phyloP scores from a whole-genome alignment of 2,797 vertebrate genomes.

The Hirundo rustica region DNA sequence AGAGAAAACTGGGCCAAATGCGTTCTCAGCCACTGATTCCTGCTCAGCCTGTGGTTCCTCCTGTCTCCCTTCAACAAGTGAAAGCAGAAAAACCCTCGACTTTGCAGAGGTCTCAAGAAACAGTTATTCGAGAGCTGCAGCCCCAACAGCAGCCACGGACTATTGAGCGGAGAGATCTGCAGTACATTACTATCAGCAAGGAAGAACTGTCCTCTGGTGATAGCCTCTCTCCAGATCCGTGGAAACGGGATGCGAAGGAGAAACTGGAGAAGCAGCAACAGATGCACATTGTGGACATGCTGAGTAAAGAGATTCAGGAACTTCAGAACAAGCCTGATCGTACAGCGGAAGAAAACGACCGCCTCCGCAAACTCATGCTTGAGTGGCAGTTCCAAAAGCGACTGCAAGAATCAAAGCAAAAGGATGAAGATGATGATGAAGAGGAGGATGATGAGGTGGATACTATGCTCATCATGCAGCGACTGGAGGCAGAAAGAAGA shows the following conservation, averaged over 20 bases:
- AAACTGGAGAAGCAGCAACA: constrained; percentile 98
- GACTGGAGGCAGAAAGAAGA: constrained; percentile 96
- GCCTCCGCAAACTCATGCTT: constrained; percentile 94
- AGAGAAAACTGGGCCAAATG: constrained; percentile 92
- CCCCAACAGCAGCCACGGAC: constrained; percentile 97
- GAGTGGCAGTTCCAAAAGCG: constrained; percentile 99
- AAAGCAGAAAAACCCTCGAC: constrained; percentile 88
- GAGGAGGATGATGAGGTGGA: constrained; percentile 95
- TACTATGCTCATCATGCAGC: constrained; percentile 95
- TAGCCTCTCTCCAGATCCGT: constrained; percentile 95
- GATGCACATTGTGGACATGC: constrained; percentile 94
- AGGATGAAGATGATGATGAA: constrained; percentile 95
- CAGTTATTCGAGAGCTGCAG: constrained; percentile 93
- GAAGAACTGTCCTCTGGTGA: constrained; percentile 91
- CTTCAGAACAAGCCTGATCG: constrained; percentile 90
- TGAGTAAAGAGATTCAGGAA: constrained; percentile 96
- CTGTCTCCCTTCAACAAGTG: constrained; percentile 72
- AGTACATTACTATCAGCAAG: constrained; percentile 83
- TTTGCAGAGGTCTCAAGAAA: constrained; percentile 86
- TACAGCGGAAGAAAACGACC: constrained; percentile 91
- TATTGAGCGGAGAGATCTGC: constrained; percentile 93
- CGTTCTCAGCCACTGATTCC: constrained; percentile 83
- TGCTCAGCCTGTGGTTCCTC: constrained; percentile 69
- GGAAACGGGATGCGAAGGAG: constrained; percentile 95
- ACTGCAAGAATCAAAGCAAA: constrained; percentile 95